These are phyloP conservation scores for Pollenia labialis DNA, from an alignment of 2,888 invertebrate genomes.

Conservation along the genomic window DNA sequence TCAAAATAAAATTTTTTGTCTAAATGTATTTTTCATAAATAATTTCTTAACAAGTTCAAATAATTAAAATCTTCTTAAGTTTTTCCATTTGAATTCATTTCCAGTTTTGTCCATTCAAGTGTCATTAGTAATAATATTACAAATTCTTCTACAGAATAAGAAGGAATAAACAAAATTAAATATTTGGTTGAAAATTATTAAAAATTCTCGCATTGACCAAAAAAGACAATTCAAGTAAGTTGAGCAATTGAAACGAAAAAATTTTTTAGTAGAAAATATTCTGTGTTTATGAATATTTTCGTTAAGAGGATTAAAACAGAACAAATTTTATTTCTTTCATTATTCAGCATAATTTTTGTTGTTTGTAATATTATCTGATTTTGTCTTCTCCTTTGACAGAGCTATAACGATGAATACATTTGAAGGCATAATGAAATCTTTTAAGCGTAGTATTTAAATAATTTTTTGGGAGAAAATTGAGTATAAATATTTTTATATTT, in stretches of 20 bases:
- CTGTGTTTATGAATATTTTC: neutral
- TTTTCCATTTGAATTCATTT: conserved; percentile 2
- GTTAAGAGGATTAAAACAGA: conserved; percentile 20
- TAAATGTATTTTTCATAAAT: neutral
- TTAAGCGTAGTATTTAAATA: too few species aligned
- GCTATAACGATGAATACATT: neutral
- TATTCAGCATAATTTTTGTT: conserved; percentile 16
- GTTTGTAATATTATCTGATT: neutral
- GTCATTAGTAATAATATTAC: neutral
- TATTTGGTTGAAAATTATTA: neutral
- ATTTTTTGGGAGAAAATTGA: too few species aligned
- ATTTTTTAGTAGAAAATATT: neutral
- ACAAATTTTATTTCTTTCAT: neutral
- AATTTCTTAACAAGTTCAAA: neutral
- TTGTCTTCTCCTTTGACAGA: neutral
- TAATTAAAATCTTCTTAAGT: conserved; percentile 8
- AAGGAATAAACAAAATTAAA: neutral
- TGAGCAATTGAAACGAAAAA: conserved; percentile 17
- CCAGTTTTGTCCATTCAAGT: conserved; percentile 6
- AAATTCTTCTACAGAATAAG: neutral
- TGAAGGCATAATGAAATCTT: too few species aligned
- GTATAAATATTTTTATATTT: too few species aligned
- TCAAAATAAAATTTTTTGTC: too few species aligned
- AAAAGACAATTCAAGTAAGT: conserved; percentile 3
- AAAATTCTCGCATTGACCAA: neutral